Conservation (phyloP, 1,140 invertebrate species). For the Euura lappo region DNA sequence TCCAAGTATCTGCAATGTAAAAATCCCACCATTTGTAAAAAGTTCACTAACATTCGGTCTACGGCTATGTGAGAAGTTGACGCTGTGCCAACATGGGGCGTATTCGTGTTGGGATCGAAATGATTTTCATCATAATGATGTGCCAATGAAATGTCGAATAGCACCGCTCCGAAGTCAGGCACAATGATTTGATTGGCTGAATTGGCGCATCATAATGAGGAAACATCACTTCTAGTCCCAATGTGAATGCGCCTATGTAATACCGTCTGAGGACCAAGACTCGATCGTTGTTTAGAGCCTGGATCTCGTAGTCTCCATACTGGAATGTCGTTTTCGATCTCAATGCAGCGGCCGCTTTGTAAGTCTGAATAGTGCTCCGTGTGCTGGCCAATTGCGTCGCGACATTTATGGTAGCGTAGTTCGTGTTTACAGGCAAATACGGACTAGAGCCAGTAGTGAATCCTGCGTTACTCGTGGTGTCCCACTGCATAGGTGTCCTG, state of each 20-base stretch:
- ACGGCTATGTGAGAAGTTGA: slow-evolving; percentile 2
- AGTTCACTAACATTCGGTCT: neutral
- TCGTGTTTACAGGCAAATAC: slow-evolving; percentile 71
- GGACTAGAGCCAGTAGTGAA: slow-evolving; percentile 67
- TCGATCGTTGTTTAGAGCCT: slow-evolving; percentile 46
- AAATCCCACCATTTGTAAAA: neutral
- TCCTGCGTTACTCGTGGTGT: slow-evolving; percentile 64
- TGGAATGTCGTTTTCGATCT: slow-evolving; percentile 53
- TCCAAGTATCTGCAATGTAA: slow-evolving; percentile 49
- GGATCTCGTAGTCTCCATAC: slow-evolving; percentile 49
- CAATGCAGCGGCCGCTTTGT: slow-evolving; percentile 54
- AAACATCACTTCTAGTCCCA: no score
- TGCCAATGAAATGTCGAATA: no score
- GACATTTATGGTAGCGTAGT: slow-evolving; percentile 63
- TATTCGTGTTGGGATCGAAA: no score
- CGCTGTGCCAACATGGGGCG: neutral
- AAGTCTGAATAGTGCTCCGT: slow-evolving; percentile 60
- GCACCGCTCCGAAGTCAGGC: no score
- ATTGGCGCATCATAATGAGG: no score
- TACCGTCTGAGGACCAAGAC: slow-evolving; percentile 60
- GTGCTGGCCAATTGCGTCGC: slow-evolving; percentile 50
- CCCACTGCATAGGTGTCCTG: slow-evolving; percentile 78
- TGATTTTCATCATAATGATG: no score
- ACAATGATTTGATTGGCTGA: no score
- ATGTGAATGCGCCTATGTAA: neutral